Evolutionary conservation across 2,888 invertebrate genomes (phyloP).

Genomic region (Gerris lacustris): DNA sequence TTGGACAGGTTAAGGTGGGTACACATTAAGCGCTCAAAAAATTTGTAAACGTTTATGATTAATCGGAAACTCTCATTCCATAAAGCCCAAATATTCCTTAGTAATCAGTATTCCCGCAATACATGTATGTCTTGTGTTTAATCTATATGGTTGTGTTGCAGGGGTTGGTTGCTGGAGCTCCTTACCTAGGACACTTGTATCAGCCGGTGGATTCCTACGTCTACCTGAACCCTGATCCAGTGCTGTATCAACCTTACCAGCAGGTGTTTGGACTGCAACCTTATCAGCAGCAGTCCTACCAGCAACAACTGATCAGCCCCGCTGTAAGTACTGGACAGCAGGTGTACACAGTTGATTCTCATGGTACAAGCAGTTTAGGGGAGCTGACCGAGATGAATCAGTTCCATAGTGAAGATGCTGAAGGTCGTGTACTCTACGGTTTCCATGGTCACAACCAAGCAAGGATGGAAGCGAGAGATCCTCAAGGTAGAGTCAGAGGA

Average conservation of each 20-base stretch:
- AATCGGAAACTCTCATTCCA: too few relatives aligned
- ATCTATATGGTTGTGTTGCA: background rate
- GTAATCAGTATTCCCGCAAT: too few relatives aligned
- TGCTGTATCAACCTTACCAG: background rate
- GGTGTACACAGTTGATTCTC: background rate
- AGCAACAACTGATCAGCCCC: background rate
- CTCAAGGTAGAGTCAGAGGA: slow-evolving; percentile 55
- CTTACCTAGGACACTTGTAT: background rate
- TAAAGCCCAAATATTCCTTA: too few relatives aligned
- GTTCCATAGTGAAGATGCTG: slow-evolving; percentile 29
- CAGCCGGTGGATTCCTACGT: background rate
- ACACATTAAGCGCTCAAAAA: too few relatives aligned
- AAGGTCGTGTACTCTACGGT: slow-evolving; percentile 57
- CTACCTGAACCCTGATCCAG: background rate
- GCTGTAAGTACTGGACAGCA: background rate
- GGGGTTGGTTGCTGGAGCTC: background rate
- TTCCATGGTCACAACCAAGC: slow-evolving; percentile 61
- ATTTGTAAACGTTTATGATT: too few relatives aligned
- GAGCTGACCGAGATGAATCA: slow-evolving; percentile 22
- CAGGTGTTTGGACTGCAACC: background rate
- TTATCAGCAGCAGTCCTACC: background rate
- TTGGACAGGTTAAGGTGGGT: too few relatives aligned
- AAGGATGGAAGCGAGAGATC: slow-evolving; percentile 56
- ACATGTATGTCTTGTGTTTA: too few relatives aligned
- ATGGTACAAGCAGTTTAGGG: too few relatives aligned